Base-by-base conservation (phyloP, 2,797 vertebrate species). In the Onychomys leucogaster region DNA sequence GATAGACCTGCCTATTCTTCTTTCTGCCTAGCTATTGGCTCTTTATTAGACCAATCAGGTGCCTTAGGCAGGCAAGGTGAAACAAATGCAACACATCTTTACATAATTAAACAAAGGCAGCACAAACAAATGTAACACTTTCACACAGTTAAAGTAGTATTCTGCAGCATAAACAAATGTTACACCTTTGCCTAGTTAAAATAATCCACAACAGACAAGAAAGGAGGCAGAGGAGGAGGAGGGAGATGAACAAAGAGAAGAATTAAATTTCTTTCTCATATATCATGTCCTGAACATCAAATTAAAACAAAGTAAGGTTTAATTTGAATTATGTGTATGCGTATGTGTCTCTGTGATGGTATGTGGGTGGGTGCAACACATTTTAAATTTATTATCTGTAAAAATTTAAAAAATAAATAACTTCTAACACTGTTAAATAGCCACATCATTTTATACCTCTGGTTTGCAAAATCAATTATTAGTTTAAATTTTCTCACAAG, bases 401-500 rank as follows among this genome's bases (percentile, higher is more conserved):
- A 75, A 84, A 29, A 43, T 55, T 59, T 13, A 27, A 90, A 17
- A 67, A 32, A 41, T 37, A 32, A 77, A 14, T 76, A 17, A 34
- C 52, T 27, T 27, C 65, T 41, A 23, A 86, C 27, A 37, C 14
- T 49, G 5, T 71, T 49, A 80, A 86, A 27, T 21, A 75, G 2
- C 32, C 69, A 43, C 76, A 76, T 67, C 71, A n/a, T 63, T 90
- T 43, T 65, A 6, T 25, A 46, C 21, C 61, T 89, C 10, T 57
- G 13, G 32, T 71, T 89, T 41, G 21, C 27, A 63, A 41, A 46
- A 73, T 59, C 76, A 55, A 49, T 13, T 37, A 71, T 78, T 49
- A 41, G 59, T 75, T 90, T 77, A 89, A 91, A 12, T n/a, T 65
- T 59, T 95, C 37, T 85, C 75, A 75, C 9, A 78, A 76, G 57